phyloP scores from a whole-genome alignment of 1,140 invertebrate species.

The Panagrolaimus sp. region DNA sequence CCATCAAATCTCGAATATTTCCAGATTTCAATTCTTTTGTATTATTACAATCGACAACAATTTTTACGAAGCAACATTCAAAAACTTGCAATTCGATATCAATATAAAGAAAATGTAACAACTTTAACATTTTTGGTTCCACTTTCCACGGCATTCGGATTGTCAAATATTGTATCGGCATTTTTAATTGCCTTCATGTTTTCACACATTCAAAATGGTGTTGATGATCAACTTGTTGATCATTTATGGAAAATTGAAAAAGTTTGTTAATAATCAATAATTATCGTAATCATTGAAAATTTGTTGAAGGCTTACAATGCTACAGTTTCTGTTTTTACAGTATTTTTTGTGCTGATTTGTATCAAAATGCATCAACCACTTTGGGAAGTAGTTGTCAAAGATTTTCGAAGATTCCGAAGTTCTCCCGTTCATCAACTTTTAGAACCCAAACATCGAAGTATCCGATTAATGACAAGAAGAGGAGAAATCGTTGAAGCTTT shows the following conservation, averaged over 20 bases:
- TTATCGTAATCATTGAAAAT: no score
- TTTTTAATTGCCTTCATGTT: neutral
- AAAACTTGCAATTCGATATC: conserved; percentile 5
- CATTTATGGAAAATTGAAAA: conserved; percentile 8
- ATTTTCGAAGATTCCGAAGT: conserved; percentile 7
- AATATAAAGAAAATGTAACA: conserved; percentile 12
- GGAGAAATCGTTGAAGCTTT: neutral
- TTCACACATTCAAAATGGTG: neutral
- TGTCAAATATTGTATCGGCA: neutral
- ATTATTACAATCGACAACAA: conserved; percentile 4
- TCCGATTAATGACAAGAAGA: neutral
- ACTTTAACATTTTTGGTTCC: conserved; percentile 12
- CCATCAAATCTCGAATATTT: neutral
- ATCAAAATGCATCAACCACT: conserved; percentile 4
- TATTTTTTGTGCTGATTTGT: conserved; percentile 4
- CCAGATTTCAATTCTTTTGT: neutral
- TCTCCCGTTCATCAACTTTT: neutral
- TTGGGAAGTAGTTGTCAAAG: neutral
- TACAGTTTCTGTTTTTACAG: conserved; percentile 3
- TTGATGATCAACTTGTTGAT: neutral
- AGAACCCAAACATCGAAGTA: neutral
- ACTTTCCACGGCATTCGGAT: neutral
- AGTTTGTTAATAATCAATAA: no score
- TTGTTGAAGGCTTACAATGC: conserved; percentile 10
- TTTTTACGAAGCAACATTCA: neutral